Evolutionary conservation across 1,140 invertebrate genomes (phyloP), one percentile per base, ranked within the genome.

Genomic region (Piezodorus guildinii): DNA sequence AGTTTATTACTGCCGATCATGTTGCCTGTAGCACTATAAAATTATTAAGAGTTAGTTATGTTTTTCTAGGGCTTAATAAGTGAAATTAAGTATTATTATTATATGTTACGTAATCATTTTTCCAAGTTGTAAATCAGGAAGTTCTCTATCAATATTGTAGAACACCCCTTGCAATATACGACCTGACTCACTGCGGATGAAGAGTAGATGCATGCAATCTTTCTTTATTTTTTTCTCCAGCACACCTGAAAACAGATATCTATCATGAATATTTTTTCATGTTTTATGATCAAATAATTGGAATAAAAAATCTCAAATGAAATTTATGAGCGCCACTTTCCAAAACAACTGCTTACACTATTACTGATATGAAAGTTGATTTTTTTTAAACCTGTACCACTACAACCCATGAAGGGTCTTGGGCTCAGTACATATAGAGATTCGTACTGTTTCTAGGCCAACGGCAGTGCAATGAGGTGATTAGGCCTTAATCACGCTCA

Each of bases 1-100:
- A 67, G 17, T 51, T 65, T 67, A 15, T 62, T 67, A 10, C 52
- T 23, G 3, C 63, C 66, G 4, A 46, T 60, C 66, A 67, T 67
- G 23, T 43, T 54, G 15, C 66, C 66, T 27, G 56, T 64, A 10
- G 46, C 63, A 8, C 63, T 64, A 15, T 21, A 58, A 43, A 25
- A 46, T 17, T 8, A 62, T 15, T 21, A 9, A 34, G n/a, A 8
- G 25, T 21, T 59, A 39, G 6, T 10, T 10, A 39, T 39, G 34
- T 39, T 10, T 39, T 10, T 39, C 4, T 10, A 1, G 27, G 8
- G 8, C 8, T 30, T 30, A 30, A 60, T 39, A 3, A 8, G 43
- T 16, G 4, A 8, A 39, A 30, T 3, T 30, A 30, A 30, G 27
- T 39, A 39, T 39, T 10, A 39, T 10, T 39, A 34, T 34, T 45